phyloP scores from a whole-genome alignment of 2,797 vertebrate genomes.

The Aulostomus chinensis region DNA sequence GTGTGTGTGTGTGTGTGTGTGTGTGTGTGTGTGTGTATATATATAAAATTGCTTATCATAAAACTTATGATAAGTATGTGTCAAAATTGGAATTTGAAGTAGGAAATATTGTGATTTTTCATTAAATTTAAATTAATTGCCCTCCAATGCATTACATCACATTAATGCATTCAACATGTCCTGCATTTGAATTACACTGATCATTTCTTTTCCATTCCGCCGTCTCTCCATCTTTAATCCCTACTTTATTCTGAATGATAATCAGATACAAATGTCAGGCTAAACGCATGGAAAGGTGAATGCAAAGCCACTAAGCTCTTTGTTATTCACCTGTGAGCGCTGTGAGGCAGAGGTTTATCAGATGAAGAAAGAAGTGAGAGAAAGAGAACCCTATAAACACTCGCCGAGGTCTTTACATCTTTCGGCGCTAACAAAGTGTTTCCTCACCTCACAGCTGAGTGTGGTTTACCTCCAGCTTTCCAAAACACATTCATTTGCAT shows the following conservation, averaged over 20 bases:
- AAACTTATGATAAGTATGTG: too few relatives aligned
- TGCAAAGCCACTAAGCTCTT: constrained; percentile 18
- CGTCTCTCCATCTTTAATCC: constrained; percentile 11
- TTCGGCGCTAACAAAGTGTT: constrained; percentile 25
- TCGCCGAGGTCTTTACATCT: constrained; percentile 12
- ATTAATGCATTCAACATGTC: too few relatives aligned
- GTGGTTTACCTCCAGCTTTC: constrained; percentile 3
- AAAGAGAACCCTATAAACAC: constrained; percentile 31
- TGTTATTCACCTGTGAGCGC: constrained; percentile 40
- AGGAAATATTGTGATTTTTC: too few relatives aligned
- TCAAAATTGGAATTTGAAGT: too few relatives aligned
- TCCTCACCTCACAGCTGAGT: constrained; percentile 19
- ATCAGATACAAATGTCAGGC: constrained; percentile 34
- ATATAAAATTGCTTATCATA: too few relatives aligned
- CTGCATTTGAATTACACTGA: too few relatives aligned
- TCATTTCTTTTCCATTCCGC: neutral
- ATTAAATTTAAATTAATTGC: too few relatives aligned
- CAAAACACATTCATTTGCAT: constrained; percentile 52
- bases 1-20: too few relatives aligned
- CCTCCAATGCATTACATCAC: too few relatives aligned
- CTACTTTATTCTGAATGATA: constrained; percentile 20
- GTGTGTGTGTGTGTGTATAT: too few relatives aligned
- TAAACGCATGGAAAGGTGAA: constrained; percentile 17
- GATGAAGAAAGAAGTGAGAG: constrained; percentile 2
- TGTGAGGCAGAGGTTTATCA: constrained; percentile 31